Conservation (phyloP, 2,797 vertebrate species). For the Australoheros facetus region DNA sequence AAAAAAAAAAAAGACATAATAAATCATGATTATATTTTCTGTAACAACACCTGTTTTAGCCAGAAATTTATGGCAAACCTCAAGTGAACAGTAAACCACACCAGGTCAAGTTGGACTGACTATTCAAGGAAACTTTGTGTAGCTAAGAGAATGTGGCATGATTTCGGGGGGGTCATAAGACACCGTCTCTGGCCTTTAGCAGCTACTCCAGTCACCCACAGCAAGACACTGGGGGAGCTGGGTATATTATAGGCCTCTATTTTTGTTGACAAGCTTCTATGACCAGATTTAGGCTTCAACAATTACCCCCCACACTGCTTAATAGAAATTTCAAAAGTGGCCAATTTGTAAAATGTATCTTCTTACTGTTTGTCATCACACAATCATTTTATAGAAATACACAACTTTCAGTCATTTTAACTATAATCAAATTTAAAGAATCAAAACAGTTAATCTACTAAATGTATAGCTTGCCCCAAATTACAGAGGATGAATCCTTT, state of each 20-base stretch:
- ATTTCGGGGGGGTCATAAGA: constrained; percentile 70
- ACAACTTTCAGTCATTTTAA: not conserved
- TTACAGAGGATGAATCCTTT: not conserved
- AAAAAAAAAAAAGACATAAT: not conserved
- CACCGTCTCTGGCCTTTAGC: constrained; percentile 72
- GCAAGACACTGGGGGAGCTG: constrained; percentile 31
- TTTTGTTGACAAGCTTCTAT: constrained; percentile 65
- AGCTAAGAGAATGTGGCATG: constrained; percentile 53
- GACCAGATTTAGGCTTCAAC: constrained; percentile 57
- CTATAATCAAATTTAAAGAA: not conserved
- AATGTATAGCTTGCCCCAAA: not conserved
- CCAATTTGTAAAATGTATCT: constrained; percentile 3
- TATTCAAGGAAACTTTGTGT: constrained; percentile 66
- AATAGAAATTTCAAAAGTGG: constrained; percentile 10
- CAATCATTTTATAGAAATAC: not conserved
- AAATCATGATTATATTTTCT: not conserved
- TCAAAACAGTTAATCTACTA: not conserved
- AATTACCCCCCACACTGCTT: constrained; percentile 24
- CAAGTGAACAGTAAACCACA: constrained; percentile 8
- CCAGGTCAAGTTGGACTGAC: constrained; percentile 33
- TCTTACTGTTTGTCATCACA: constrained; percentile 8
- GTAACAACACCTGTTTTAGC: constrained; percentile 1
- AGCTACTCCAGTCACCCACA: constrained; percentile 38
- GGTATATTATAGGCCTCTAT: constrained; percentile 63
- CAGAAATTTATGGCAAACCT: constrained; percentile 5